These are phyloP conservation scores for Melitaea athalia DNA, from an alignment of 2,888 invertebrate genomes.

Conservation along the genomic window DNA sequence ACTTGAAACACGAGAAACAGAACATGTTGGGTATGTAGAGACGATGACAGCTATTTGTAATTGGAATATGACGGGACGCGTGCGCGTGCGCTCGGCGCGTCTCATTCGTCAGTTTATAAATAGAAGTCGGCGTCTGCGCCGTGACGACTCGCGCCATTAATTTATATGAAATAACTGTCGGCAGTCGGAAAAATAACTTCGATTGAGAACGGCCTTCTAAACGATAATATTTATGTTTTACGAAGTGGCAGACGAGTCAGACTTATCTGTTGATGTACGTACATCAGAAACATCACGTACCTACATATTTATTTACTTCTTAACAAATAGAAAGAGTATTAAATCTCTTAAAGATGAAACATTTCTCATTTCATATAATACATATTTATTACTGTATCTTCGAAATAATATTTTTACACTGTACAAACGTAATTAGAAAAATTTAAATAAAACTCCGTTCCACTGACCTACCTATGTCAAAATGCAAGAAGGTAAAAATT, in stretches of 20 bases:
- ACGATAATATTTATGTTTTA: conserved; percentile 81
- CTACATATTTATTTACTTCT: conserved; percentile 38
- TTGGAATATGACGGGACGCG: conserved; percentile 81
- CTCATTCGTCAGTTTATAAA: conserved; percentile 82
- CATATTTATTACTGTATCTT: neutral
- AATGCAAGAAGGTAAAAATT: conserved; percentile 19
- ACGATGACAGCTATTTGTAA: conserved; percentile 81
- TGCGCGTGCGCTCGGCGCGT: conserved; percentile 78
- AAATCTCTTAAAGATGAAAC: conserved; percentile 19
- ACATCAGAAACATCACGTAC: conserved; percentile 61
- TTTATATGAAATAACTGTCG: conserved; percentile 83
- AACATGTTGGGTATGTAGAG: conserved; percentile 64
- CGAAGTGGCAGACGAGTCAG: conserved; percentile 67
- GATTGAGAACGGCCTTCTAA: conserved; percentile 76
- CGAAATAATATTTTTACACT: neutral
- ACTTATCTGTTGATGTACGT: conserved; percentile 63
- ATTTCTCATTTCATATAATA: conserved; percentile 5
- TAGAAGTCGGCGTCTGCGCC: conserved; percentile 80
- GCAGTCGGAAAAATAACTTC: conserved; percentile 81
- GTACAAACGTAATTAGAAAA: conserved; percentile 3
- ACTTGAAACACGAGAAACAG: conserved; percentile 57
- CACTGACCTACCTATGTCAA: conserved; percentile 13
- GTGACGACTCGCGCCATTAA: conserved; percentile 82
- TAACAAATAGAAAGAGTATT: conserved; percentile 28
- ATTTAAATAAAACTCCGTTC: conserved; percentile 12